Conservation (phyloP, 2,888 invertebrate genomes). For the Ophioninae sp. region DNA sequence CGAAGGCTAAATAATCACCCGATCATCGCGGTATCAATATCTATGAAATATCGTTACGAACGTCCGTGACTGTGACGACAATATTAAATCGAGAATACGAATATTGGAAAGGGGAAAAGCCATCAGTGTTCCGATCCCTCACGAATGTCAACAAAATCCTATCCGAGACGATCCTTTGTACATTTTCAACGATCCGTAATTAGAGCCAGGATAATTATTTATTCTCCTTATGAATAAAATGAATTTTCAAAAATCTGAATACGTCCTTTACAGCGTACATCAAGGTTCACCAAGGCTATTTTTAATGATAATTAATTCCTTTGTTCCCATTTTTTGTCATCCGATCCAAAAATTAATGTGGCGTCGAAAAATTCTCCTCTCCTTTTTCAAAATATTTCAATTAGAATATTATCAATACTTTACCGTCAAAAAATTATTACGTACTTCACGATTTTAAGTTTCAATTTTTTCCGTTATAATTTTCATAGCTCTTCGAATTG, state of each 20-base stretch:
- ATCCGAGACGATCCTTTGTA: not conserved
- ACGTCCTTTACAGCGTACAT: not conserved
- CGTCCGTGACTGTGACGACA: not conserved
- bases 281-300: not conserved
- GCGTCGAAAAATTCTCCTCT: not conserved
- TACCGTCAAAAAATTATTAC: too few species aligned
- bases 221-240: not conserved
- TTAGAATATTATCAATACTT: too few species aligned
- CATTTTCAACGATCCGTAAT: not conserved
- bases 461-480: not conserved
- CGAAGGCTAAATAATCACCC: not conserved
- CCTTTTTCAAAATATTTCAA: not conserved
- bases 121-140: not conserved
- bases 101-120: not conserved
- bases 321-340: not conserved
- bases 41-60: not conserved
- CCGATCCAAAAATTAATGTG: not conserved
- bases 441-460: not conserved
- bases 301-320: not conserved
- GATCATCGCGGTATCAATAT: not conserved
- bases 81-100: not conserved
- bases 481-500: too few species aligned
- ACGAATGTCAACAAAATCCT: not conserved
- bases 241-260: not conserved
- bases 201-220: not conserved